phyloP scores from a whole-genome alignment of 2,797 vertebrate species.

The Megalops cyprinoides region DNA sequence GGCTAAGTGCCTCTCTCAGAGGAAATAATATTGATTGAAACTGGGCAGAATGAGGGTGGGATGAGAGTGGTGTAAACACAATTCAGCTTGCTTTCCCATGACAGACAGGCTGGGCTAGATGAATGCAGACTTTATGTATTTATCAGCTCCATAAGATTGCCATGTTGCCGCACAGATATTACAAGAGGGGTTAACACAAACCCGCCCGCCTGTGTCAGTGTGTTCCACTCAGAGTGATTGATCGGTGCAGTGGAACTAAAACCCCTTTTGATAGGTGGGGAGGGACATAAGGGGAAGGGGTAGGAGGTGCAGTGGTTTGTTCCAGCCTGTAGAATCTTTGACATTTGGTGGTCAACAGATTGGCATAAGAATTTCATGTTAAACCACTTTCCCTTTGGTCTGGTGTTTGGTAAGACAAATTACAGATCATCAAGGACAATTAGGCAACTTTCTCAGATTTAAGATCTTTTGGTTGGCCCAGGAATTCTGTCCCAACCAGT shows the following conservation, averaged over 20 bases:
- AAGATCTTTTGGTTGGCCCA: neutral
- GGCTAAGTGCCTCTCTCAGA: no score
- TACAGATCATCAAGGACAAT: neutral
- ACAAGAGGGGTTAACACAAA: neutral
- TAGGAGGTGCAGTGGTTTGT: neutral
- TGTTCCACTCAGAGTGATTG: conserved; percentile 18
- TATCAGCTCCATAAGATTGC: conserved; percentile 3
- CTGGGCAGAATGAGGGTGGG: neutral
- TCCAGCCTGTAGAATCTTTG: conserved; percentile 7
- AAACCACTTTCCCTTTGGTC: neutral
- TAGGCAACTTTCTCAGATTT: neutral
- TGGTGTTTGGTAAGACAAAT: neutral
- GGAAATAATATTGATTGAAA: conserved; percentile 13
- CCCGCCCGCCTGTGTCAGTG: conserved; percentile 13
- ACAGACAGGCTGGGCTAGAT: neutral
- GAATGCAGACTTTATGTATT: conserved; percentile 9
- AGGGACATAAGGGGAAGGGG: neutral
- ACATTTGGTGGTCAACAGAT: conserved; percentile 15
- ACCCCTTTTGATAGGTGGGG: neutral
- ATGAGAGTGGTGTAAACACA: neutral
- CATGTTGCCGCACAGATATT: conserved; percentile 13
- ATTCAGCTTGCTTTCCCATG: neutral
- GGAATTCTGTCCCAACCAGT: conserved; percentile 15
- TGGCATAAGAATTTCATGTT: neutral
- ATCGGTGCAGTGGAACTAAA: conserved; percentile 4